Conservation (phyloP, 2,113 vertebrate species). For the Semnornis frantzii region DNA sequence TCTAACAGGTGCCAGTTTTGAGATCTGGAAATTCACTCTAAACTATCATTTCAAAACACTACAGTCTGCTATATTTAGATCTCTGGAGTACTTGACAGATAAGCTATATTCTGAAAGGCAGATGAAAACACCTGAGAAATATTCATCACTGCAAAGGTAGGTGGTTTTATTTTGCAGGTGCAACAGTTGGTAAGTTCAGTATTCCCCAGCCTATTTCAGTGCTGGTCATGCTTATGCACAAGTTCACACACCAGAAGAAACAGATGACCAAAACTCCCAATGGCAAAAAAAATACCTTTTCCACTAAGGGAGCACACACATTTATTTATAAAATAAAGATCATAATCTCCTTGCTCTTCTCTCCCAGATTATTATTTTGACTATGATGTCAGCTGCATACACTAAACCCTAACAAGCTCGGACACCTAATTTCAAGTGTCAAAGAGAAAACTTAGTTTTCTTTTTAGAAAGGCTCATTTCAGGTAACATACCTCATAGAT, state of each 20-base stretch:
- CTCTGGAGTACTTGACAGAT: neutral
- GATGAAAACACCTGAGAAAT: neutral
- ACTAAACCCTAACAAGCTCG: neutral
- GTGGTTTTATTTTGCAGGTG: neutral
- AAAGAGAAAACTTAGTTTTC: neutral
- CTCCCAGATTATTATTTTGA: neutral
- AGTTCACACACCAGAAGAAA: neutral
- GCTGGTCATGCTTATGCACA: neutral
- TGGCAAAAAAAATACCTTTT: neutral
- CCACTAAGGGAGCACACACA: neutral
- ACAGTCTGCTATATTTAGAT: conserved; percentile 20
- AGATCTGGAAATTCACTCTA: conserved; percentile 27
- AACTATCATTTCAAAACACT: conserved; percentile 23
- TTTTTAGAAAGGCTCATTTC: neutral
- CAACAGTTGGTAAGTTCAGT: neutral
- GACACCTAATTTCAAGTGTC: neutral
- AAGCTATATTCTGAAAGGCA: conserved; percentile 5
- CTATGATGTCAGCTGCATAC: neutral
- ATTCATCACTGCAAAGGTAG: neutral
- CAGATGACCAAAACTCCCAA: accelerated
- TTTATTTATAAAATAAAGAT: neutral
- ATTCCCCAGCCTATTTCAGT: neutral
- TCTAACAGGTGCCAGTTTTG: conserved; percentile 36
- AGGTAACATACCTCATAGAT: neutral
- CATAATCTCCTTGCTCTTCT: neutral